A percentile compares a stretch with the other conserved stretches of the same genome.
Conservation (phyloP, 2,797 vertebrate species). For the Enteromius thamalakanensis region DNA sequence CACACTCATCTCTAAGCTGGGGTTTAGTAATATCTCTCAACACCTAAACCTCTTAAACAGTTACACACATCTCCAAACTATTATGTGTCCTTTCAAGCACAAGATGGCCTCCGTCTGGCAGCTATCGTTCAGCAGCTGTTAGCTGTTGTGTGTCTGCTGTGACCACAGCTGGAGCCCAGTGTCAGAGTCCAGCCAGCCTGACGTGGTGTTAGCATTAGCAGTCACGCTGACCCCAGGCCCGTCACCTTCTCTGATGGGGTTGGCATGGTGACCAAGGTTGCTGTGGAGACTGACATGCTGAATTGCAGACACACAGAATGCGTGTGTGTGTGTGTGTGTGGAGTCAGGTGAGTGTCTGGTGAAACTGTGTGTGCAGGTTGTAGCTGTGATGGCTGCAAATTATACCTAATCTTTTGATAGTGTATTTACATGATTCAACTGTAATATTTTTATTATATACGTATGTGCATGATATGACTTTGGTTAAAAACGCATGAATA, state of each 20-base stretch:
- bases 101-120: conserved; percentile 21
- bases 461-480: not conserved
- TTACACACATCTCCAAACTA: not conserved
- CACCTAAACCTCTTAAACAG: not conserved
- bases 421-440: not conserved
- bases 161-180: conserved; percentile 15
- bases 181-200: conserved; percentile 22
- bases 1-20: not conserved
- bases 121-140: conserved; percentile 6
- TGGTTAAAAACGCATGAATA: no score
- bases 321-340: not conserved
- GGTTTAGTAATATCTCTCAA: not conserved
- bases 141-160: not conserved
- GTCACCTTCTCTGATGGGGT: conserved; percentile 32
- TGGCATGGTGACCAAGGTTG: conserved; percentile 35
- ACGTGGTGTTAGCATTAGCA: conserved; percentile 5
- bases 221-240: conserved; percentile 20
- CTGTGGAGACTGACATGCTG: conserved; percentile 42
- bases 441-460: not conserved
- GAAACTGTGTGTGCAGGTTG: not conserved
- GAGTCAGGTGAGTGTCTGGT: not conserved
- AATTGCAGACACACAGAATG: not conserved
- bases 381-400: not conserved
- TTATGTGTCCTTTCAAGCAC: not conserved
- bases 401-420: not conserved